These are phyloP conservation scores for Siniperca chuatsi DNA, from an alignment of 2,113 vertebrate species.

Conservation along the genomic window DNA sequence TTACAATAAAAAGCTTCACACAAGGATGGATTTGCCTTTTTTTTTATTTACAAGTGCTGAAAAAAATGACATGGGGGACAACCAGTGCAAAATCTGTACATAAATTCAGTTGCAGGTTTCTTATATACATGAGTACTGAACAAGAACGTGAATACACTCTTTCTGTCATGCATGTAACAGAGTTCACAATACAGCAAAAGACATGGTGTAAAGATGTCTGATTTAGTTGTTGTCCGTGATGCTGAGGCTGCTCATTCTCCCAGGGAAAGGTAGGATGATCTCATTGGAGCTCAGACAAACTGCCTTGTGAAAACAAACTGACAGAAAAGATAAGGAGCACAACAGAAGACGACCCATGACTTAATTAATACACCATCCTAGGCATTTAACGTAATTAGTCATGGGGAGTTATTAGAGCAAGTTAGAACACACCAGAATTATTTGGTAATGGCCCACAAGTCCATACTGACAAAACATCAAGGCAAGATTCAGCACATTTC, in stretches of 20 bases:
- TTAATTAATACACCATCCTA: slow-evolving; percentile 43
- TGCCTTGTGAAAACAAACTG: slow-evolving; percentile 51
- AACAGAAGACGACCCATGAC: slow-evolving; percentile 52
- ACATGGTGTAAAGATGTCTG: slow-evolving; percentile 57
- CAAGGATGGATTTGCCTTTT: slow-evolving; percentile 53
- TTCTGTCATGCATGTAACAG: slow-evolving; percentile 81
- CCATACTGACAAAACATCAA: slow-evolving; percentile 67
- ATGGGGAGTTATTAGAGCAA: slow-evolving; percentile 54
- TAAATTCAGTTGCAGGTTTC: slow-evolving; percentile 78
- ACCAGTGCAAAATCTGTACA: slow-evolving; percentile 87
- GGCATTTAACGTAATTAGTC: slow-evolving; percentile 54
- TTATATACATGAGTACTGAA: slow-evolving; percentile 83
- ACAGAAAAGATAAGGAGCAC: slow-evolving; percentile 26
- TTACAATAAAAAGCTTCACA: slow-evolving; percentile 5
- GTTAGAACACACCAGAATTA: slow-evolving; percentile 61
- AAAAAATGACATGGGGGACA: slow-evolving; percentile 79
- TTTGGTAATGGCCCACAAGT: slow-evolving; percentile 57
- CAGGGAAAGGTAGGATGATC: slow-evolving; percentile 16
- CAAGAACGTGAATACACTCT: slow-evolving; percentile 67
- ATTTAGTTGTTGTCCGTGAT: slow-evolving; percentile 50
- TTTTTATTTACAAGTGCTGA: slow-evolving; percentile 85
- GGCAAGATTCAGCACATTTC: slow-evolving; percentile 71
- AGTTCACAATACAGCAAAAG: slow-evolving; percentile 76
- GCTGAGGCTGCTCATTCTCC: slow-evolving; percentile 58
- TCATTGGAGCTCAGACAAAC: slow-evolving; percentile 35